phyloP scores from a whole-genome alignment of 2,888 invertebrate species.

The Crossocerus cetratus region DNA sequence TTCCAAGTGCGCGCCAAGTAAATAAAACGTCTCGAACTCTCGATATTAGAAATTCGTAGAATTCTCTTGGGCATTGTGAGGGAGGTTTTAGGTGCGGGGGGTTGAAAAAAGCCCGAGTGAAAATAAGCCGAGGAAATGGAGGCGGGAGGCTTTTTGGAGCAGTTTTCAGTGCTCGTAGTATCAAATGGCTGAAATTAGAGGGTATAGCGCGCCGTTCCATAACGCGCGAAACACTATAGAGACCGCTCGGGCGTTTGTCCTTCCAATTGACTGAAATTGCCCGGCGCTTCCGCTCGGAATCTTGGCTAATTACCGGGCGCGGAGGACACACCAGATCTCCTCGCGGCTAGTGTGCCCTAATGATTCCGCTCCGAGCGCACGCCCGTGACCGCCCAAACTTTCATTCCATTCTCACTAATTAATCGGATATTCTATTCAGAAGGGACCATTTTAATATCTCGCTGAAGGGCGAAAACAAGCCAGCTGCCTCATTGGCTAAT shows the following conservation, averaged over 20 bases:
- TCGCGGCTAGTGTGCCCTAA: neutral
- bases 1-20: too few relatives aligned
- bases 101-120: neutral
- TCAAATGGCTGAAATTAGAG: slow-evolving; percentile 49
- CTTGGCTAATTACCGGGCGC: slow-evolving; percentile 62
- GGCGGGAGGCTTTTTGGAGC: slow-evolving; percentile 2
- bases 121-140: neutral
- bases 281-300: slow-evolving; percentile 53
- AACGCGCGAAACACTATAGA: slow-evolving; percentile 46
- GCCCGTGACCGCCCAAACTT: slow-evolving; percentile 41
- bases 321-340: slow-evolving; percentile 15
- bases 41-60: too few relatives aligned
- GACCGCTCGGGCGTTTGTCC: slow-evolving; percentile 40
- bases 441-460: neutral
- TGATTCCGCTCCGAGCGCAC: neutral
- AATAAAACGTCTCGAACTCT: too few relatives aligned
- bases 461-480: too few relatives aligned
- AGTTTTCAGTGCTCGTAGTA: slow-evolving; percentile 11
- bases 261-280: slow-evolving; percentile 61
- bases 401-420: slow-evolving; percentile 36
- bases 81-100: too few relatives aligned
- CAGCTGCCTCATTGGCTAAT: too few relatives aligned
- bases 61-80: too few relatives aligned
- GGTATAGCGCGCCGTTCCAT: slow-evolving; percentile 42
- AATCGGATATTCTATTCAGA: neutral